phyloP scores from a whole-genome alignment of 2,797 vertebrate genomes.

The Poecilia gillii region DNA sequence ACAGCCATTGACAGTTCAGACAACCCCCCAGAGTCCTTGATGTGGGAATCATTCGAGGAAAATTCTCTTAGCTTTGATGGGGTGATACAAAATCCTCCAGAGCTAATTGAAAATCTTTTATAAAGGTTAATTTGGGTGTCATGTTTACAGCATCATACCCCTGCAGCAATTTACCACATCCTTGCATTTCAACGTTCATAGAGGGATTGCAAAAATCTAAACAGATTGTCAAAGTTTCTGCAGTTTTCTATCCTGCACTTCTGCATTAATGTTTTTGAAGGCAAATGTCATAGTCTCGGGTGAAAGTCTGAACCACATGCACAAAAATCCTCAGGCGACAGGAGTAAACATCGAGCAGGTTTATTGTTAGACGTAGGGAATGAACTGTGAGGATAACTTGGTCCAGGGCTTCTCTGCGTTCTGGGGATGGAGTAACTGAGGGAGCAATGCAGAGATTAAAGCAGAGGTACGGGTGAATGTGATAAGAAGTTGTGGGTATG shows the following conservation, averaged over 20 bases:
- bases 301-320: neutral
- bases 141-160: conserved; percentile 17
- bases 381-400: neutral
- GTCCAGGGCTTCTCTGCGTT: neutral
- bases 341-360: neutral
- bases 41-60: conserved; percentile 15
- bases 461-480: neutral
- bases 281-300: neutral
- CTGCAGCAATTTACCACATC: neutral
- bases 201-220: neutral
- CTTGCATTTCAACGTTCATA: conserved; percentile 20
- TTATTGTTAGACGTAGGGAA: neutral
- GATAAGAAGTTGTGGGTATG: neutral
- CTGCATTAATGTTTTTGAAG: conserved; percentile 12
- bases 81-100: neutral
- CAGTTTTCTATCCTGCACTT: neutral
- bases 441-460: neutral
- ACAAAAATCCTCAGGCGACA: neutral
- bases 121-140: conserved; percentile 16
- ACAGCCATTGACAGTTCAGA: neutral
- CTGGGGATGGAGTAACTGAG: neutral
- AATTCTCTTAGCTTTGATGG: neutral
- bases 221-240: neutral
- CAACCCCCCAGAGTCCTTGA: neutral
- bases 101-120: conserved; percentile 19